These are phyloP conservation scores for Diabrotica virgifera DNA, from an alignment of 1,140 invertebrate species.

Conservation along the genomic window DNA sequence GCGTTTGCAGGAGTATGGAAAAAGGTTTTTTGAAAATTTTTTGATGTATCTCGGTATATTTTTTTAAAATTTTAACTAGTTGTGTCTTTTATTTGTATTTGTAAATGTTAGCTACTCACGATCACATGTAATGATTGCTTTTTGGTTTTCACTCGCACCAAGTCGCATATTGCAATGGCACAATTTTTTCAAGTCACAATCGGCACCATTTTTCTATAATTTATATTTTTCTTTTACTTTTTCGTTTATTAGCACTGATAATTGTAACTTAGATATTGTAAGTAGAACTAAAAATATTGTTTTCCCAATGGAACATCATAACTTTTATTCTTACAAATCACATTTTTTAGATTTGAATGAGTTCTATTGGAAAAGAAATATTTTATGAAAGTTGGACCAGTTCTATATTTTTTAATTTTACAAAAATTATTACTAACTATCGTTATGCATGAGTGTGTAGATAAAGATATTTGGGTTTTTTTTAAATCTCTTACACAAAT, in stretches of 20 bases:
- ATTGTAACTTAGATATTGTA: slow-evolving; percentile 44
- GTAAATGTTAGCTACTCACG: slow-evolving; percentile 58
- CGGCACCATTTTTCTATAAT: slow-evolving; percentile 55
- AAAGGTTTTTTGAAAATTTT: slow-evolving; percentile 36
- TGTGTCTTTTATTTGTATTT: slow-evolving; percentile 42
- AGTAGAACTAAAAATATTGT: slow-evolving; percentile 5
- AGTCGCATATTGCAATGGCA: slow-evolving; percentile 59
- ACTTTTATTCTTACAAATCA: no score
- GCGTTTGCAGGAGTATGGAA: slow-evolving; percentile 48
- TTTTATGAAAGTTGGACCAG: no score
- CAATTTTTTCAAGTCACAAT: slow-evolving; percentile 52
- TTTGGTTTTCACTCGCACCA: slow-evolving; percentile 61
- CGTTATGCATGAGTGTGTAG: no score
- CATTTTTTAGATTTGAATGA: no score
- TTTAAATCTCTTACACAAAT: no score
- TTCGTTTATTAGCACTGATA: slow-evolving; percentile 59
- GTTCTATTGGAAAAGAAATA: no score
- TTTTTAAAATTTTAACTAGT: slow-evolving; percentile 27
- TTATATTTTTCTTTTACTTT: slow-evolving; percentile 44
- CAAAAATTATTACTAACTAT: no score
- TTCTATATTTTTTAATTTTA: no score
- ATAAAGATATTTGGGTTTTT: no score
- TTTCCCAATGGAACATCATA: background rate
- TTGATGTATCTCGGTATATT: slow-evolving; percentile 25
- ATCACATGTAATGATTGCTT: slow-evolving; percentile 66